A percentile compares a stretch with the other conserved stretches of the same genome.
These are phyloP conservation scores for Bombylius major DNA, from an alignment of 2,888 invertebrate species.

Conservation along the genomic window DNA sequence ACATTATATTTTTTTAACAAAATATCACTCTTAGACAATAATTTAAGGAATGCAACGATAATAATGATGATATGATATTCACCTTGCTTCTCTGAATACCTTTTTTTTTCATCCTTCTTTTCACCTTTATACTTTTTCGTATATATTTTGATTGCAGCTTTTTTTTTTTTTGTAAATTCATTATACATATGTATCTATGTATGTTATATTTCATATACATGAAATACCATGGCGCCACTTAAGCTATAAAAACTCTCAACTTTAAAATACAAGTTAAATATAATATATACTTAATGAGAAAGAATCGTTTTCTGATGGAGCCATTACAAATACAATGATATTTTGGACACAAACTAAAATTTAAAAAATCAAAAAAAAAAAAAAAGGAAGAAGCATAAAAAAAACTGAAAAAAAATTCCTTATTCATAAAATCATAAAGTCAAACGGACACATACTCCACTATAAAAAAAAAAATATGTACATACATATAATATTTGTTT, in stretches of 20 bases:
- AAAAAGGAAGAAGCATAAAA: neutral
- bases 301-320: conserved; percentile 4
- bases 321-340: neutral
- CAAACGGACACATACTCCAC: neutral
- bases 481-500: neutral
- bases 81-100: too few relatives aligned
- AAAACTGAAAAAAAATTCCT: conserved; percentile 4
- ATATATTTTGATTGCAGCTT: too few relatives aligned
- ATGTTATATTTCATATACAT: conserved; percentile 6
- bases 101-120: too few relatives aligned
- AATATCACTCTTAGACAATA: neutral
- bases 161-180: neutral
- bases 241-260: conserved; percentile 26
- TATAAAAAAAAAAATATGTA: too few relatives aligned
- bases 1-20: neutral
- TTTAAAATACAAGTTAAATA: neutral
- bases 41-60: neutral
- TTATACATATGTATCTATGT: neutral
- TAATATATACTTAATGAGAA: conserved; percentile 9
- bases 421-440: conserved; percentile 4
- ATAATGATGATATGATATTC: too few relatives aligned
- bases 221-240: conserved; percentile 28
- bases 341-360: neutral
- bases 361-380: neutral
- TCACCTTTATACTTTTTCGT: too few relatives aligned